These are phyloP conservation scores for Progne subis DNA, from an alignment of 2,113 vertebrate genomes.

Conservation along the genomic window DNA sequence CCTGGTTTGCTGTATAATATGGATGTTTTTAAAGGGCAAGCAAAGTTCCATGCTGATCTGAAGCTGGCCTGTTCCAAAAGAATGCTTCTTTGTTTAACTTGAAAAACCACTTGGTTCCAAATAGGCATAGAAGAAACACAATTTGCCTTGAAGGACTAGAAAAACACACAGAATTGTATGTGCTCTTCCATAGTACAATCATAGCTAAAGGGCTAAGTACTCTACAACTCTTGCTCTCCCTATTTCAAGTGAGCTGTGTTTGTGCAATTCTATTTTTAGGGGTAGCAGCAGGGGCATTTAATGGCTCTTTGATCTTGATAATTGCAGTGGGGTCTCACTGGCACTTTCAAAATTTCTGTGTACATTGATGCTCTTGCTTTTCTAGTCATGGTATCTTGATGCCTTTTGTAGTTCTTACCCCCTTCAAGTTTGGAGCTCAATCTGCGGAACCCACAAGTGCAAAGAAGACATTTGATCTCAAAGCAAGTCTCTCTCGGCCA, in stretches of 20 bases:
- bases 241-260: not conserved
- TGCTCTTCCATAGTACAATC: not conserved
- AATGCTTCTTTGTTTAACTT: not conserved
- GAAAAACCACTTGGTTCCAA: not conserved
- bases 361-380: not conserved
- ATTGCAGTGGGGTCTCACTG: not conserved
- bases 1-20: not conserved
- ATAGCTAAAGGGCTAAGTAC: not conserved
- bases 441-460: slow-evolving; percentile 69
- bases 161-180: not conserved
- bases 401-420: slow-evolving; percentile 71
- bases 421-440: slow-evolving; percentile 78
- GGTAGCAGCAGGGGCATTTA: not conserved
- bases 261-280: not conserved
- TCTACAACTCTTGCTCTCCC: not conserved
- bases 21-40: not conserved
- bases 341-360: not conserved
- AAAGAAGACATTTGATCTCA: slow-evolving; percentile 89
- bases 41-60: not conserved
- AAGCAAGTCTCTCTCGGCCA: slow-evolving; percentile 90
- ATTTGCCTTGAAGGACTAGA: not conserved
- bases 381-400: not conserved
- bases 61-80: not conserved
- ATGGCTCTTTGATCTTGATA: not conserved
- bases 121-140: not conserved